Evolutionary conservation across 37 sponge, comb jelly and placozoan genomes (phyloP).

Genomic region (Hexactinellida sp.): DNA sequence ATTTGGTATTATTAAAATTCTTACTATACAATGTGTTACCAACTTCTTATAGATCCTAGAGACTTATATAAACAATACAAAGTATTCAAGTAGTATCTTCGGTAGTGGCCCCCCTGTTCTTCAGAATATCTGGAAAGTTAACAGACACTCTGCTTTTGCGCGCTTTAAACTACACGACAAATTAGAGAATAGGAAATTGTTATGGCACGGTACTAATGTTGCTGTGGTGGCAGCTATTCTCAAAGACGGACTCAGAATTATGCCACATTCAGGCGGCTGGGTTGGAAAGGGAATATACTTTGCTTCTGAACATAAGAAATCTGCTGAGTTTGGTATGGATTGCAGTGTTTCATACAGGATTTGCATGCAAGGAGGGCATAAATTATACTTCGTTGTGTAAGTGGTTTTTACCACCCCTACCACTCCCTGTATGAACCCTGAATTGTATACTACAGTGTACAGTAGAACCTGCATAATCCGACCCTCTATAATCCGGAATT

Average conservation of each 20-base stretch:
- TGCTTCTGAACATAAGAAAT: conserved; percentile 81
- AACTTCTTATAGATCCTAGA: not conserved
- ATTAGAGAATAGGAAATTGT: conserved; percentile 39
- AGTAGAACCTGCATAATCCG: too few relatives aligned
- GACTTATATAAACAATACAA: not conserved
- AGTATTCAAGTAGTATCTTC: not conserved
- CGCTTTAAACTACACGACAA: conserved; percentile 39
- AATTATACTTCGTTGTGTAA: too few relatives aligned
- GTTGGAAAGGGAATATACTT: conserved; percentile 80
- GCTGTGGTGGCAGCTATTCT: conserved; percentile 87
- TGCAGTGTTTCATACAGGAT: too few relatives aligned
- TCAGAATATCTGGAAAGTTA: not conserved
- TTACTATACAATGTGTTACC: too few relatives aligned
- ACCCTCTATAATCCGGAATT: too few relatives aligned
- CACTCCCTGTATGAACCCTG: too few relatives aligned
- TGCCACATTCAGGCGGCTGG: conserved; percentile 87
- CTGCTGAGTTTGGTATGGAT: conserved; percentile 64
- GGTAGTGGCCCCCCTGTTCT: not conserved
- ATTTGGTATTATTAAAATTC: too few relatives aligned
- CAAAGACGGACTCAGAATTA: conserved; percentile 70
- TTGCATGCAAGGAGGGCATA: too few relatives aligned
- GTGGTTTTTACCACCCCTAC: too few relatives aligned
- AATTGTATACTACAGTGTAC: too few relatives aligned
- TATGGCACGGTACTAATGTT: conserved; percentile 91
- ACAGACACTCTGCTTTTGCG: not conserved